Conservation (phyloP, 92 coral and sea anemone species). For the Umimayanthus chanpuru region DNA sequence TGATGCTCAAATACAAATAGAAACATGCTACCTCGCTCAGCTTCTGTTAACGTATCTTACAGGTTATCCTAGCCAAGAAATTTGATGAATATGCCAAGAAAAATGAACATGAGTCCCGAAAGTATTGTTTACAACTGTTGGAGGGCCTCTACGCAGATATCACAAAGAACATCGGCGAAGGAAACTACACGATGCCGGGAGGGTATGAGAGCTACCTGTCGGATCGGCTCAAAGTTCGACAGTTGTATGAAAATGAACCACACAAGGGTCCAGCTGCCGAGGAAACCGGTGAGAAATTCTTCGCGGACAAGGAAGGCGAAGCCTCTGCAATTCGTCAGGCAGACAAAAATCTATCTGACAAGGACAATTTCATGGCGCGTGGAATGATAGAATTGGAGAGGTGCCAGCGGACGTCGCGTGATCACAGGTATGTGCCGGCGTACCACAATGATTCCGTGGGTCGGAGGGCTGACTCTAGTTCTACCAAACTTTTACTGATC, state of each 20-base stretch:
- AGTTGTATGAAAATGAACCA: constrained; percentile 24
- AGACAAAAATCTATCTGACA: constrained; percentile 1
- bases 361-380: neutral
- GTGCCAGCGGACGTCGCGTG: neutral
- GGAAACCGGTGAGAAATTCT: neutral
- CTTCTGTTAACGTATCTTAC: neutral
- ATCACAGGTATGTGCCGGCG: neutral
- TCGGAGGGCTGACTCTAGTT: no score
- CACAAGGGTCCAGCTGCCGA: constrained; percentile 32
- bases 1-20: neutral
- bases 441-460: no score
- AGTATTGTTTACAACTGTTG: neutral
- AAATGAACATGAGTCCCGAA: constrained; percentile 19
- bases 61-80: neutral
- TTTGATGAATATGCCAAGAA: neutral
- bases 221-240: neutral
- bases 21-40: neutral
- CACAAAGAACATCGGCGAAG: neutral
- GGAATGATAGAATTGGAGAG: neutral
- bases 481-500: no score
- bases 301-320: constrained; percentile 19
- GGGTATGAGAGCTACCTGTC: constrained; percentile 4
- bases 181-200: constrained; percentile 34
- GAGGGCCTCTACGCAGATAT: neutral
- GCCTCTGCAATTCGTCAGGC: constrained; percentile 21